Evolutionary conservation across 2,113 vertebrate species (phyloP).

Genomic region (Zingel zingel): DNA sequence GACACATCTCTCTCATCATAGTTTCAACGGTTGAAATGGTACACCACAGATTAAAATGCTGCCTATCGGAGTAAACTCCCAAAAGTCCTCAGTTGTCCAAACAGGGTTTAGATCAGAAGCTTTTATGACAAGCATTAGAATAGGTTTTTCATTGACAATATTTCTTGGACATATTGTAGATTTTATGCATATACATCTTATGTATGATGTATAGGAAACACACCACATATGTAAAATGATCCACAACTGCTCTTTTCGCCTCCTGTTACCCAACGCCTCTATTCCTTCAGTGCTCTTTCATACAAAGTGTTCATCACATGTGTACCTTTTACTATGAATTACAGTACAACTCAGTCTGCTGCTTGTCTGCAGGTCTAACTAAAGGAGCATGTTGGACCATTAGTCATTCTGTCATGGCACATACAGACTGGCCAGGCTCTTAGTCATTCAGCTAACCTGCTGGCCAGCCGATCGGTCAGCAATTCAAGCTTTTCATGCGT

Average conservation of each 20-base stretch:
- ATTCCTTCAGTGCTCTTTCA: slow-evolving; percentile 7
- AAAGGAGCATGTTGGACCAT: slow-evolving; percentile 28
- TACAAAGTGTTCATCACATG: slow-evolving; percentile 44
- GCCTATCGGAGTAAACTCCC: neutral
- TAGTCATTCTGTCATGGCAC: slow-evolving; percentile 37
- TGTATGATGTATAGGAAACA: neutral
- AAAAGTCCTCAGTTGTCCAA: neutral
- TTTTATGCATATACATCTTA: no score
- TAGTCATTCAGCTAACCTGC: slow-evolving; percentile 18
- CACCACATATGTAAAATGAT: neutral
- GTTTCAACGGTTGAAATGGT: neutral
- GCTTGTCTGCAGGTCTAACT: slow-evolving; percentile 31
- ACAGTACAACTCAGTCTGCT: slow-evolving; percentile 25
- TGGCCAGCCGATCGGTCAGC: slow-evolving; percentile 27
- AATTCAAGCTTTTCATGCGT: slow-evolving; percentile 15
- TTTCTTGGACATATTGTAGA: neutral
- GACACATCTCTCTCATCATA: neutral
- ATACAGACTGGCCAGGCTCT: slow-evolving; percentile 24
- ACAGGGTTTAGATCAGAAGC: neutral
- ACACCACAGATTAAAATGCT: neutral
- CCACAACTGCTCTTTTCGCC: neutral
- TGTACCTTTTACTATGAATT: slow-evolving; percentile 60
- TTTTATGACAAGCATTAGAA: neutral
- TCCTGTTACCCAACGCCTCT: neutral
- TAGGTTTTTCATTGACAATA: neutral